phyloP scores from a whole-genome alignment of 1,140 invertebrate species.

The Mercenaria mercenaria region DNA sequence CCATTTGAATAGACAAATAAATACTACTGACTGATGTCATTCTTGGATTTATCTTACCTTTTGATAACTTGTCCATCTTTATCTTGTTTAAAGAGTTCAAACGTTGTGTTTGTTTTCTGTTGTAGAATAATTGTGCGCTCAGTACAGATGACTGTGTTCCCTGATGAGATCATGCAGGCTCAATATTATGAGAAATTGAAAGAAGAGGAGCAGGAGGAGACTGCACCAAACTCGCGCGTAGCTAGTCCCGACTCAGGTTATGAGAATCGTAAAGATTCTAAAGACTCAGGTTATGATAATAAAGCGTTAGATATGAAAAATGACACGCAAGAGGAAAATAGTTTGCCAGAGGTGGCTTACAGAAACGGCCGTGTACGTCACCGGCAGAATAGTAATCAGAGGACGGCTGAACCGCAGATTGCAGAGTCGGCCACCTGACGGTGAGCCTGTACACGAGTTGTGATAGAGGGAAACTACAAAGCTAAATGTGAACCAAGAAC shows the following conservation, averaged over 20 bases:
- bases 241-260: constrained; percentile 50
- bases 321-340: constrained; percentile 5
- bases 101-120: no score
- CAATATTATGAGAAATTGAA: constrained; percentile 71
- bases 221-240: constrained; percentile 10
- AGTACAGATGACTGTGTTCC: constrained; percentile 71
- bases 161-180: constrained; percentile 73
- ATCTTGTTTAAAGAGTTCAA: no score
- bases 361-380: constrained; percentile 49
- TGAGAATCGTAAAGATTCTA: constrained; percentile 39
- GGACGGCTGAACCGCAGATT: neutral
- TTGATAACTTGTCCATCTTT: no score
- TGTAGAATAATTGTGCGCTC: constrained; percentile 73
- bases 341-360: neutral
- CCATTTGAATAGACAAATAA: no score
- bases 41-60: no score
- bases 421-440: constrained; percentile 53
- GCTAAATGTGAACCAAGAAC: neutral
- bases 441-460: constrained; percentile 40
- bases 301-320: constrained; percentile 61
- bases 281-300: constrained; percentile 59
- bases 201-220: neutral
- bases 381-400: constrained; percentile 56
- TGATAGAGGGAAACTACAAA: constrained; percentile 9
- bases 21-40: no score